A percentile compares a stretch with the other conserved stretches of the same genome.
phyloP scores from a whole-genome alignment of 1,140 invertebrate genomes.

The Oedothorax gibbosus region DNA sequence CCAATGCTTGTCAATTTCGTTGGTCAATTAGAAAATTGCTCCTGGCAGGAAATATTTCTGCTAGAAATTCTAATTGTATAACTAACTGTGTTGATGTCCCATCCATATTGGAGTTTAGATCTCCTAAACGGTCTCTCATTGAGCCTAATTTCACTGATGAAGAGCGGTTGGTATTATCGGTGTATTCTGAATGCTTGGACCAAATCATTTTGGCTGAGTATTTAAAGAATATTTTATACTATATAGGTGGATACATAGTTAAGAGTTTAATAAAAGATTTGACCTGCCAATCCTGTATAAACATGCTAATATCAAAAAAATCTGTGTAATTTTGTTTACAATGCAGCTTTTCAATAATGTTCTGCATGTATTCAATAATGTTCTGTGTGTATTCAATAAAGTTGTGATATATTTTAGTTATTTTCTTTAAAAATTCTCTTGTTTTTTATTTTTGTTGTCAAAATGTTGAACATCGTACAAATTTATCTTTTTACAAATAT shows the following conservation, averaged over 20 bases:
- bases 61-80: slow-evolving; percentile 5
- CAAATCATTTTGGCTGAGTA: background rate
- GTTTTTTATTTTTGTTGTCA: too few relatives aligned
- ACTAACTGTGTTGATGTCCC: background rate
- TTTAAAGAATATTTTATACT: background rate
- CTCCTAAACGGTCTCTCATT: background rate
- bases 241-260: background rate
- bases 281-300: too few relatives aligned
- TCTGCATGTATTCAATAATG: too few relatives aligned
- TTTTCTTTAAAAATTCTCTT: too few relatives aligned
- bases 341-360: too few relatives aligned
- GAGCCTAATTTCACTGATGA: background rate
- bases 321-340: too few relatives aligned
- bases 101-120: background rate
- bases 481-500: too few relatives aligned
- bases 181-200: background rate
- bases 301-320: too few relatives aligned
- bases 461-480: too few relatives aligned
- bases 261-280: too few relatives aligned
- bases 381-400: too few relatives aligned
- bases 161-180: background rate
- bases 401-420: too few relatives aligned
- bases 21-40: background rate
- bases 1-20: background rate
- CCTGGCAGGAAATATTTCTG: background rate